Percentiles rank a stretch among this genome's conserved stretches.
Conservation (phyloP, 1,140 invertebrate species). For the Gonatopus flavifemur region DNA sequence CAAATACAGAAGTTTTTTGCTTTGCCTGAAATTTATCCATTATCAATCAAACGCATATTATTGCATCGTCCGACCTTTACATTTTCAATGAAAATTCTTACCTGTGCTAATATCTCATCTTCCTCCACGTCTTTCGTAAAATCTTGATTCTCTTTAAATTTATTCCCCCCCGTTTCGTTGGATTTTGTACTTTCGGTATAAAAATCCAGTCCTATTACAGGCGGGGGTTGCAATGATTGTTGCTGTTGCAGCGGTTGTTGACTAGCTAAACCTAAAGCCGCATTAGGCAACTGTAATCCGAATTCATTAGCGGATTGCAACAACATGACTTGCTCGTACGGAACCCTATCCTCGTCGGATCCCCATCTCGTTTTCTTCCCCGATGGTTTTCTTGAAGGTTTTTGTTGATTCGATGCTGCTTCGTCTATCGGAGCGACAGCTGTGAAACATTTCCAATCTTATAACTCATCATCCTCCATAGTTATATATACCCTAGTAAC, state of each 20-base stretch:
- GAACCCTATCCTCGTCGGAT: conserved; percentile 54
- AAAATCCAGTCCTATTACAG: conserved; percentile 39
- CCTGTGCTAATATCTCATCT: conserved; percentile 51
- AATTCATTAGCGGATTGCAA: conserved; percentile 50
- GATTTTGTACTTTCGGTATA: conserved; percentile 39
- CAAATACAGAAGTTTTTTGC: conserved; percentile 21
- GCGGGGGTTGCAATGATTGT: conserved; percentile 12
- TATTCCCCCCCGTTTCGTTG: conserved; percentile 52
- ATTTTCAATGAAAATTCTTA: conserved; percentile 18
- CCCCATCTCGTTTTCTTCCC: conserved; percentile 56
- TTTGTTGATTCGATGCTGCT: conserved; percentile 30
- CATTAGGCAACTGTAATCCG: conserved; percentile 44
- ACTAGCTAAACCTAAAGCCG: conserved; percentile 40
- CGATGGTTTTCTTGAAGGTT: conserved; percentile 38
- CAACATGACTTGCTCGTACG: conserved; percentile 54
- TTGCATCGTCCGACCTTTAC: neutral
- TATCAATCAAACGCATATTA: neutral
- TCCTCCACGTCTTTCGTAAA: conserved; percentile 52
- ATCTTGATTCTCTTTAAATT: conserved; percentile 48
- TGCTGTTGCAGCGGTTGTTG: conserved; percentile 38
- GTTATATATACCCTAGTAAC: too few relatives aligned
- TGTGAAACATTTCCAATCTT: too few relatives aligned
- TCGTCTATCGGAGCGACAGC: too few relatives aligned
- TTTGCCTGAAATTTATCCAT: conserved; percentile 27
- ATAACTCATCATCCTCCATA: too few relatives aligned